Evolutionary conservation across 1,140 invertebrate species (phyloP).

Genomic region (Caenorhabditis tropicalis): DNA sequence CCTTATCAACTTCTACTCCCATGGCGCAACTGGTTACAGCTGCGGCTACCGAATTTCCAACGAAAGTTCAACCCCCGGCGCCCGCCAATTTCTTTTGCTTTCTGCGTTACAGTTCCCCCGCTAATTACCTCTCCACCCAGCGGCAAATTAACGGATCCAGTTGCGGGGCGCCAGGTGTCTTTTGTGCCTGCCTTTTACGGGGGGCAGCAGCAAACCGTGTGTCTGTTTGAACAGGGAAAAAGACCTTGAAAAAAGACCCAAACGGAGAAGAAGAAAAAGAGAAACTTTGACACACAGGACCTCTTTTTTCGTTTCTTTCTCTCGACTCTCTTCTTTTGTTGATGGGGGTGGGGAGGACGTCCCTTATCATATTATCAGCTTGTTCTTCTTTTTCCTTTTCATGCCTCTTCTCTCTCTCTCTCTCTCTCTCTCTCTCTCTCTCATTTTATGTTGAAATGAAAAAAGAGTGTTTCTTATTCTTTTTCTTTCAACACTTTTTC

Average conservation of each 20-base stretch:
- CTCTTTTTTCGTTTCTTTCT: neutral
- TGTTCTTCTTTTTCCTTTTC: neutral
- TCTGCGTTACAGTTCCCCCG: neutral
- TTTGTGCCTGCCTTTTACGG: constrained; percentile 2
- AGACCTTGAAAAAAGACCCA: neutral
- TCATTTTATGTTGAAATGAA: neutral
- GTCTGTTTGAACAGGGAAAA: neutral
- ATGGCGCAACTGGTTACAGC: too few species aligned
- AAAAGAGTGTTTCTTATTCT: neutral
- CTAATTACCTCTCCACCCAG: neutral
- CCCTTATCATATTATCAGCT: constrained; percentile 11
- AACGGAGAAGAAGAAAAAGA: neutral
- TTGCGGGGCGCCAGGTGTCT: neutral
- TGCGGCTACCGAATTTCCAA: too few species aligned
- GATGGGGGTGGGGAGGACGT: too few species aligned
- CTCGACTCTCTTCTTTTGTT: neutral
- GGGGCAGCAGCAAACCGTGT: too few species aligned
- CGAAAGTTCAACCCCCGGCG: neutral
- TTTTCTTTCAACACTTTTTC: too few species aligned
- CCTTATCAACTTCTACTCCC: too few species aligned
- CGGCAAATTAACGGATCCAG: neutral
- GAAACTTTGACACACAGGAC: neutral
- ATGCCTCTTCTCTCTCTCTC: neutral
- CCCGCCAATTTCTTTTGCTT: neutral
- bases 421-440: neutral